Evolutionary conservation across 1,140 invertebrate species (phyloP), one percentile per base, ranked within the genome.

Genomic region (Spodoptera litura): DNA sequence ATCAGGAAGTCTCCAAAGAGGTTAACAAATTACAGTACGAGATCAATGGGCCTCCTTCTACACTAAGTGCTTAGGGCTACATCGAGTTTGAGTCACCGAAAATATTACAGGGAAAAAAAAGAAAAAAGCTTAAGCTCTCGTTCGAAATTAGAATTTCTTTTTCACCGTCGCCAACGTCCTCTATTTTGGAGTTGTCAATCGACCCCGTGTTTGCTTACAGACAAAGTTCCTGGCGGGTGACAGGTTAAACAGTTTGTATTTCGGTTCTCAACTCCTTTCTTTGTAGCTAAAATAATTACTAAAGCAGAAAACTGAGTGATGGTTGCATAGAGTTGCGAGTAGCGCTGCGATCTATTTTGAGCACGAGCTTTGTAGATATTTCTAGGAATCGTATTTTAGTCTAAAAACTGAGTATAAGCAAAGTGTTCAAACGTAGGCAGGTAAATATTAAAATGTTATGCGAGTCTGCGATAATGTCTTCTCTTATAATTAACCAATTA

Each of bases 121-220:
- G 79, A 73, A 79, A 80, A 62, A 78, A 79, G 20, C 20, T 20
- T 20, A 55, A 66, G 13, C 64, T 81, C 80, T 83, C 20, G 77
- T 81, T 84, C 91, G 71, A 89, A 91, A 88, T 90, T 92, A 89
- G 89, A 88, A 87, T 51, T 83, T 88, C 83, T 83, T 79, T 86
- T 86, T 84, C 74, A 74, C 72, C 71, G 53, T 56, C 59, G 61
- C 73, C 82, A 75, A 78, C 85, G 80, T 82, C 80, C 75, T 85
- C 88, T 92, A 91, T 91, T 92, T 92, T 72, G 53, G 85, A 87
- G 59, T 49, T 83, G 87, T 91, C 90, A 91, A 88, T 91, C 87
- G 85, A 78, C 85, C 72, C 84, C 59, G 68, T 82, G 81, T 86
- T 87, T 81, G 81, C 76, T 84, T 83, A 83, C 80, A 64, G 79